Conservation (phyloP, 1,140 invertebrate species). For the Neodiprion fabricii region DNA sequence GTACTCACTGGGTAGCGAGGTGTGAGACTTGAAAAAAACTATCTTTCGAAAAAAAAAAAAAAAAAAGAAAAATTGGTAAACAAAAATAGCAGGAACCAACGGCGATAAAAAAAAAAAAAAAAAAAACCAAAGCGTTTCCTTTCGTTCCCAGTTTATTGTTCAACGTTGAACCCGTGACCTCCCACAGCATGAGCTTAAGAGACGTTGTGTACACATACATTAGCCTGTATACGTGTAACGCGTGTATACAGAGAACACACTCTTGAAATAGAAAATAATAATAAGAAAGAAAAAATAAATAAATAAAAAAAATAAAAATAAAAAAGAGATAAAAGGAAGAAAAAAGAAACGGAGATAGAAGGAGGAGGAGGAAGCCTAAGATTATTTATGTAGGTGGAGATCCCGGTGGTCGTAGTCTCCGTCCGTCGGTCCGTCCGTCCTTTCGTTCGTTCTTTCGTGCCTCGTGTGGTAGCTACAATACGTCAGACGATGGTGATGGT, state of each 20-base stretch:
- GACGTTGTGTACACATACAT: too few relatives aligned
- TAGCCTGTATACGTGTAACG: too few relatives aligned
- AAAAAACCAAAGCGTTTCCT: background rate
- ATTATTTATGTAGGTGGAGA: background rate
- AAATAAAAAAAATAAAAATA: background rate
- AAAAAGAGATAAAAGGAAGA: too few relatives aligned
- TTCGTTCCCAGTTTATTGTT: too few relatives aligned
- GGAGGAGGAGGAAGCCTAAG: background rate
- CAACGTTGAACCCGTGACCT: too few relatives aligned
- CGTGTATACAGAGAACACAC: too few relatives aligned
- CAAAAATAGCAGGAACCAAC: background rate
- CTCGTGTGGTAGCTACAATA: too few relatives aligned
- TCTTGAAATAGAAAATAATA: background rate
- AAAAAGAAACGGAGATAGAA: too few relatives aligned
- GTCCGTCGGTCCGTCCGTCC: background rate
- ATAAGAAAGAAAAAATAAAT: background rate
- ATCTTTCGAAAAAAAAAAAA: background rate
- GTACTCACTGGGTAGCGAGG: too few relatives aligned
- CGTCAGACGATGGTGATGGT: background rate
- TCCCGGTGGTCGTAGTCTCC: background rate
- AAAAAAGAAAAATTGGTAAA: background rate
- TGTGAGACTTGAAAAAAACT: background rate
- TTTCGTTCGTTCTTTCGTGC: too few relatives aligned
- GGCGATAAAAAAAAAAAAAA: background rate
- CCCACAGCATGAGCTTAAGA: too few relatives aligned